Conservation (phyloP, 2,888 invertebrate species). For the Nematopogon swammerdamellus region DNA sequence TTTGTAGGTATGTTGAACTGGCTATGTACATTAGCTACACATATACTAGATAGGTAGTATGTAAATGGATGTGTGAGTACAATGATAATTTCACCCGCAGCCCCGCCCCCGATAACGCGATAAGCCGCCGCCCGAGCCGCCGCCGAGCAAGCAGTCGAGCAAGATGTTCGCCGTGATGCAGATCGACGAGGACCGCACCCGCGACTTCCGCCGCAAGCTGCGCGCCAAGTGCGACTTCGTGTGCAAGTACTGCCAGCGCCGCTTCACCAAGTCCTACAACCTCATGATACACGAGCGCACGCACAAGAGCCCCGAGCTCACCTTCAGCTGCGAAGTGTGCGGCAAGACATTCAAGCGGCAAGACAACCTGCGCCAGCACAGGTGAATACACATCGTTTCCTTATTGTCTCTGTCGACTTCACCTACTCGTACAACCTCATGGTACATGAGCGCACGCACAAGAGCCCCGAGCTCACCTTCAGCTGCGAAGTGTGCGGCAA, state of each 20-base stretch:
- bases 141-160: conserved; percentile 49
- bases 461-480: no score
- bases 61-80: no score
- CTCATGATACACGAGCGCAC: conserved; percentile 98
- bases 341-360: conserved; percentile 97
- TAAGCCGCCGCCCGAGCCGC: conserved; percentile 43
- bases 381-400: no score
- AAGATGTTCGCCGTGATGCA: conserved; percentile 90
- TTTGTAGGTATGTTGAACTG: no score
- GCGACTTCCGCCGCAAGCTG: conserved; percentile 85
- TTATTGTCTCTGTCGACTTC: no score
- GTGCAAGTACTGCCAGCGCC: conserved; percentile 95
- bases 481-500: no score
- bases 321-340: conserved; percentile 96
- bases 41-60: no score
- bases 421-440: no score
- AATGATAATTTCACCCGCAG: conserved; percentile 17
- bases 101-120: no score
- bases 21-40: no score
- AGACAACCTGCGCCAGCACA: conserved; percentile 93
- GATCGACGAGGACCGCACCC: conserved; percentile 83
- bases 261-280: conserved; percentile 98
- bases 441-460: no score
- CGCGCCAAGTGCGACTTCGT: conserved; percentile 96
- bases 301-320: conserved; percentile 94